These are phyloP conservation scores for Leptinotarsa defecta DNA, from an alignment of 1,140 invertebrate species.

Conservation along the genomic window DNA sequence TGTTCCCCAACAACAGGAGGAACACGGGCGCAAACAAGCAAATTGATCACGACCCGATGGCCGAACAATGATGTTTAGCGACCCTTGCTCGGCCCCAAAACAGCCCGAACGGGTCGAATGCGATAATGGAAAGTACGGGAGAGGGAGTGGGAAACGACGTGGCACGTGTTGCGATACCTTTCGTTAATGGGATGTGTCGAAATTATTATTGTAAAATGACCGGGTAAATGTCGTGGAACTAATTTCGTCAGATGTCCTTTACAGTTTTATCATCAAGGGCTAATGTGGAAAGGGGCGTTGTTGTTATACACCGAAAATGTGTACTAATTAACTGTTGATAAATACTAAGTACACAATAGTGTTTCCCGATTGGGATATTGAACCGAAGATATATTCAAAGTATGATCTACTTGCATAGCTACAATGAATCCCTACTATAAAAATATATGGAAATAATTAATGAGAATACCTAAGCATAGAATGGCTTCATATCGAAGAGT, in stretches of 20 bases:
- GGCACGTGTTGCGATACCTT: constrained; percentile 7
- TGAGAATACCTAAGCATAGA: no score
- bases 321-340: no score
- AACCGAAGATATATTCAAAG: no score
- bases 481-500: no score
- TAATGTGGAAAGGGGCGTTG: no score
- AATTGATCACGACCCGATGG: constrained; percentile 5
- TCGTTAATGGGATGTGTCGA: constrained; percentile 7
- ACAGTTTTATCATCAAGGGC: neutral
- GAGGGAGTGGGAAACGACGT: neutral
- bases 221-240: neutral
- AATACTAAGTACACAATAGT: no score
- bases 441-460: no score
- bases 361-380: no score
- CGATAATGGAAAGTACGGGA: neutral
- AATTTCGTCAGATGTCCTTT: neutral
- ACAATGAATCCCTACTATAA: no score
- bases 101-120: neutral
- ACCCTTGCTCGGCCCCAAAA: constrained; percentile 4
- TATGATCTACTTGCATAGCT: no score
- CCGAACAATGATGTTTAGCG: constrained; percentile 7
- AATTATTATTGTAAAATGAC: neutral
- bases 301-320: no score
- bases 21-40: constrained; percentile 2
- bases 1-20: neutral